A percentile compares a stretch with the other conserved stretches of the same genome.
Evolutionary conservation across 2,113 vertebrate genomes (phyloP).

Genomic region (Callithrix jacchus): DNA sequence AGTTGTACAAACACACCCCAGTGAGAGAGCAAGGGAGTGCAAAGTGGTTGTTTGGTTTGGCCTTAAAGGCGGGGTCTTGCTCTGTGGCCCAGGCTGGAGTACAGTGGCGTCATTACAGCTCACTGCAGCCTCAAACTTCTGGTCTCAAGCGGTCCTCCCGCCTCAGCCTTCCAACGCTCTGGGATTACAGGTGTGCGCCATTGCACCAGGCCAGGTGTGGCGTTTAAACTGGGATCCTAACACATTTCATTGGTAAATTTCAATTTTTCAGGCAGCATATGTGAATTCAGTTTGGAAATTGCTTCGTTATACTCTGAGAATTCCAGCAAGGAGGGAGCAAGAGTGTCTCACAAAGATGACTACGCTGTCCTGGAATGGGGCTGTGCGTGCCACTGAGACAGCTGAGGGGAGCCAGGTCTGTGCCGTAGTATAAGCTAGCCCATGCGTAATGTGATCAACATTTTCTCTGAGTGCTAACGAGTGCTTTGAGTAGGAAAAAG

Average conservation of each 20-base stretch:
- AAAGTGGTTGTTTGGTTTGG: not conserved
- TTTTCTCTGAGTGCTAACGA: not conserved
- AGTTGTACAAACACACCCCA: not conserved
- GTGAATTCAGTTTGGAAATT: not conserved
- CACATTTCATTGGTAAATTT: not conserved
- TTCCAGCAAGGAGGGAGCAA: not conserved
- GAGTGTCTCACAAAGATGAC: not conserved
- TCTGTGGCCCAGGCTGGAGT: no score
- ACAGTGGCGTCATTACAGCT: no score
- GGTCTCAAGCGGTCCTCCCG: no score
- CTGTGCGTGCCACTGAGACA: rapidly evolving
- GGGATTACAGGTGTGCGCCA: no score
- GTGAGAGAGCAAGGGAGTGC: not conserved
- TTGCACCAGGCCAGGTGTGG: not conserved
- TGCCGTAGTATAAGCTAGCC: not conserved
- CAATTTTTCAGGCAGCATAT: not conserved
- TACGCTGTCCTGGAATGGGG: not conserved
- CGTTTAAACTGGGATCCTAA: not conserved
- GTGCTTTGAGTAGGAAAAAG: not conserved
- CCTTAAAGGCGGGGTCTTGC: no score
- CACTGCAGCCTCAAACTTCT: no score
- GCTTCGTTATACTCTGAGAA: not conserved
- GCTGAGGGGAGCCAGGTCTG: not conserved
- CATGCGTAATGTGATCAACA: not conserved
- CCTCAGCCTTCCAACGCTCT: no score